Base-by-base conservation (phyloP, 1,140 invertebrate genomes). In the Dreissena rostriformis region DNA sequence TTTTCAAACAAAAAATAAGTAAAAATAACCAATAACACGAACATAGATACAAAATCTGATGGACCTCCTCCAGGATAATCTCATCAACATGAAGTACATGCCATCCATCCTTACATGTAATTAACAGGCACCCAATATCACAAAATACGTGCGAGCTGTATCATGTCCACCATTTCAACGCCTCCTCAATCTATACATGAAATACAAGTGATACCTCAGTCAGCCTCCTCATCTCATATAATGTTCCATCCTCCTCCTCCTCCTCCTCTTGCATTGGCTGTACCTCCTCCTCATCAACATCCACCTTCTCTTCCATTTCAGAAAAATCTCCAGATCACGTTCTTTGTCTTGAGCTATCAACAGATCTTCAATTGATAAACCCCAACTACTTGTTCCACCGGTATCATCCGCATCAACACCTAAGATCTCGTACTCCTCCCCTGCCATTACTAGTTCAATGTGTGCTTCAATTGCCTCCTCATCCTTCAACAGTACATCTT, bases 331-430 rank as follows among this genome's bases (percentile, higher is more conserved):
- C 52, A 73, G 51, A 49, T 73, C 52, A 12, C 12, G 71, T 15
- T 73, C 71, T 73, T 26, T 73, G 17, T 49, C 71, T 55, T 73
- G 52, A 39, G 51, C 71, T 19, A 24, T 49, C 22, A n/a, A n/a
- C 49, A 73, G 17, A 14, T 73, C 26, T 73, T 73, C 1, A 22
- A 73, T 24, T 53, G 71, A 14, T 53, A 53, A 73, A 19, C 71
- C 71, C 29, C 52, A 75, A 75, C 72, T 26, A 52, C 55, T 61
- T 7, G 72, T 8, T 7, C n/a, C 7, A 57, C n/a, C 14, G 19
- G 49, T 52, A 19, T 61, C 72, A 57, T 26, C 10, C n/a, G 7
- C 53, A 28, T 55, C n/a, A 39, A 61, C 19, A 2, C 55, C 72
- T 75, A 57, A 72, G 14, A 72, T 52, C n/a, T 72, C 70, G n/a